Conservation (phyloP, 2,888 invertebrate species). For the Nephrotoma guestfalica region DNA sequence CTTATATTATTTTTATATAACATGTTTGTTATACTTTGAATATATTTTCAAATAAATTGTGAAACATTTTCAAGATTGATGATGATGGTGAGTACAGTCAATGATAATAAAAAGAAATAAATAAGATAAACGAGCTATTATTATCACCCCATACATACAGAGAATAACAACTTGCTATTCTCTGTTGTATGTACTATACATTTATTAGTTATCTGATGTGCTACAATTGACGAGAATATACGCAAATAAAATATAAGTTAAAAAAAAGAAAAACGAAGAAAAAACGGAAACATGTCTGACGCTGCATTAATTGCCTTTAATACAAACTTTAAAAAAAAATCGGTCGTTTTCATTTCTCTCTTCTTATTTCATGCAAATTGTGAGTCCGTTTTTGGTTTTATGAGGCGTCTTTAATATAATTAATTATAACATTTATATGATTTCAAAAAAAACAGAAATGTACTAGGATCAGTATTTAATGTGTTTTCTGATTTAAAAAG, state of each 20-base stretch:
- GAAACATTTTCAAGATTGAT: not conserved
- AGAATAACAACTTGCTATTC: not conserved
- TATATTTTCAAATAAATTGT: not conserved
- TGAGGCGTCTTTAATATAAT: not conserved
- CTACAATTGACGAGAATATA: not conserved
- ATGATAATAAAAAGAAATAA: not conserved
- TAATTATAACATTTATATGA: not conserved
- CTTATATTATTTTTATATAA: not conserved
- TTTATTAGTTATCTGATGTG: not conserved
- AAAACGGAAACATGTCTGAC: not conserved
- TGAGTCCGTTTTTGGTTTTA: not conserved
- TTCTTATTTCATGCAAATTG: not conserved
- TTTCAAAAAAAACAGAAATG: not conserved
- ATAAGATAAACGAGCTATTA: not conserved
- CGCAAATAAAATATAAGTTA: not conserved
- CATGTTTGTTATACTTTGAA: not conserved
- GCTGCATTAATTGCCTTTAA: not conserved
- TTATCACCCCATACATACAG: not conserved
- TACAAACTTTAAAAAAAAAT: not conserved
- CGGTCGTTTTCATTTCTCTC: not conserved
- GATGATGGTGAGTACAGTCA: not conserved
- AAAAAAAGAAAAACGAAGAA: not conserved
- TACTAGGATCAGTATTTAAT: not conserved
- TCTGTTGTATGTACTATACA: not conserved
- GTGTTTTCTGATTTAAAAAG: not conserved